Base-by-base conservation (phyloP, 2,888 invertebrate genomes). In the Caenorhabditis drosophilae region DNA sequence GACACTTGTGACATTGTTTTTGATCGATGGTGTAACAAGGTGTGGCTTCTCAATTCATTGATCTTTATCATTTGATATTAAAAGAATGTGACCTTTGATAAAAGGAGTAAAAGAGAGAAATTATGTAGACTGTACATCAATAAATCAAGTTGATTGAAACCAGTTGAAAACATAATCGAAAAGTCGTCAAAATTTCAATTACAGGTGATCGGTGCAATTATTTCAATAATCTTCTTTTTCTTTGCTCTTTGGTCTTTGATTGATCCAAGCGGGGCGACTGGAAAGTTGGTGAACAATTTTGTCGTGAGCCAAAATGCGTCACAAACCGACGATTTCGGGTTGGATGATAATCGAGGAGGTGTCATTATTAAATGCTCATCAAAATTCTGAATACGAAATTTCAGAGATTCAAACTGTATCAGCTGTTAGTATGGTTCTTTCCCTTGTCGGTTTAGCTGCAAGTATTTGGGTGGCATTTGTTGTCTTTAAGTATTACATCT, bases 401-500 rank as follows among this genome's bases (percentile, higher is more conserved):
- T 23, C 64, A 69, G 67, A 58, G 4, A 66, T 67, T 34, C 55
- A 59, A 49, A 52, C 57, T 22, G 58, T 66, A 15, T 73, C 73
- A 9, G 59, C 68, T 23, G 47, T 69, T 50, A 63, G 44, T 16
- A 47, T 67, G 15, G 67, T 59, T 9, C 42, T 58, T 4, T 57
- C 68, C 0, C 49, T 71, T n/a, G 48, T 58, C 22, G 66, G 60
- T 25, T 40, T 73, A 11, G 73, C 69, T 9, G 51, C 68, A 7
- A 59, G 64, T 26, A 54, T 69, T 38, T 73, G 73, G 73, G 66
- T 73, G 36, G 66, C 58, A 15, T 59, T 71, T 20, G 66, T 68
- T 16, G 67, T 73, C 36, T 70, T 66, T 70, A 73, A 73, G 44
- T 73, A 73, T 36, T 73, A 48, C 61, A 50, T 47, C 44, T 73